Conservation (phyloP, 2,113 vertebrate genomes). For the Puntigrus tetrazona region DNA sequence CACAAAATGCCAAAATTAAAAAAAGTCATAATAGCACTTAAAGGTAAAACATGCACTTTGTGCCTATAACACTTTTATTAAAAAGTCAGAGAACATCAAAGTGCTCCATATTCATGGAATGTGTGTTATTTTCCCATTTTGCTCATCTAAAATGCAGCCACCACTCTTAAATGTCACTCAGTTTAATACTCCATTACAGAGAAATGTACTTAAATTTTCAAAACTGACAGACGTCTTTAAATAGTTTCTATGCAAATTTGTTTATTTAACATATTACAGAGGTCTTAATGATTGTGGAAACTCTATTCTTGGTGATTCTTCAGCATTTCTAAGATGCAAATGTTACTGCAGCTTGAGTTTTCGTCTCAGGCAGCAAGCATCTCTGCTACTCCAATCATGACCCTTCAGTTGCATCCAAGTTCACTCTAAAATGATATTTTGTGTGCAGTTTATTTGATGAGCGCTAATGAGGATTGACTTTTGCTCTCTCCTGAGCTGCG, state of each 20-base stretch:
- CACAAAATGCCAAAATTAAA: background rate
- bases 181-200: background rate
- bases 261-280: background rate
- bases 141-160: background rate
- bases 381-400: conserved; percentile 56
- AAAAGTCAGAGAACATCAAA: background rate
- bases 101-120: background rate
- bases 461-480: conserved; percentile 54
- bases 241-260: background rate
- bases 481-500: conserved; percentile 57
- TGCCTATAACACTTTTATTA: background rate
- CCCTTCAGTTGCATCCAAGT: conserved; percentile 59
- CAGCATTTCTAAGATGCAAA: conserved; percentile 46
- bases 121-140: background rate
- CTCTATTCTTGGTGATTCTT: conserved; percentile 42
- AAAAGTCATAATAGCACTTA: background rate
- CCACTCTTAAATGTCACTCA: background rate
- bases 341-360: conserved; percentile 50
- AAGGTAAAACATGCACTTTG: background rate
- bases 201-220: background rate
- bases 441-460: conserved; percentile 59
- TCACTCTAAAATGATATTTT: conserved; percentile 44
- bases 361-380: conserved; percentile 57
- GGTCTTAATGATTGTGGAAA: conserved; percentile 59
- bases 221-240: background rate